A percentile compares a stretch with the other conserved stretches of the same genome.
Evolutionary conservation across 2,888 invertebrate genomes (phyloP).

Genomic region (Tetanocera ferruginea): DNA sequence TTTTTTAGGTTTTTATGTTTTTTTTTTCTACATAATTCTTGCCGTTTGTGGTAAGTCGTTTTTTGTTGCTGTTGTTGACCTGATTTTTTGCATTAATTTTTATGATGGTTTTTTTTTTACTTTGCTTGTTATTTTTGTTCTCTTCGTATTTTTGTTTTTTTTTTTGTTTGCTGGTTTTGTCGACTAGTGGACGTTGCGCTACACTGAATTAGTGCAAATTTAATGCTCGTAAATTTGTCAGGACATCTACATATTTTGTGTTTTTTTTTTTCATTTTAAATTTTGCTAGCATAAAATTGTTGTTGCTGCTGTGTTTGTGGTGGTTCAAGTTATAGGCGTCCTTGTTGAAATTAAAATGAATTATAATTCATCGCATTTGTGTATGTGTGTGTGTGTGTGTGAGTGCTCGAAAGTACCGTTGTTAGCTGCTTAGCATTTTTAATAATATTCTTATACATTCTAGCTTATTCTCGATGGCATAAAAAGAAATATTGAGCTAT

Average conservation of each 20-base stretch:
- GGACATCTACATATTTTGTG: slow-evolving; percentile 33
- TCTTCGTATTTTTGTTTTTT: background rate
- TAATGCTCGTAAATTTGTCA: slow-evolving; percentile 36
- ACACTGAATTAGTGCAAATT: slow-evolving; percentile 37
- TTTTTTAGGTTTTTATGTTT: background rate
- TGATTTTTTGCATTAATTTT: slow-evolving; percentile 16
- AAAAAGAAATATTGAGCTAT: too few relatives aligned
- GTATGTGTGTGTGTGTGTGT: too few relatives aligned
- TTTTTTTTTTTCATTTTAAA: background rate
- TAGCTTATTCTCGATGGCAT: too few relatives aligned
- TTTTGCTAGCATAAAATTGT: too few relatives aligned
- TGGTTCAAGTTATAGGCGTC: background rate
- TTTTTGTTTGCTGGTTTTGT: background rate
- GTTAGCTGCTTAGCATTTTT: too few relatives aligned
- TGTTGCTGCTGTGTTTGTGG: too few relatives aligned
- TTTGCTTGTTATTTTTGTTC: too few relatives aligned
- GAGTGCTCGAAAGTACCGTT: too few relatives aligned
- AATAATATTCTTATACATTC: too few relatives aligned
- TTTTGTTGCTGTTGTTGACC: slow-evolving; percentile 15
- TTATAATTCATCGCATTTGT: too few relatives aligned
- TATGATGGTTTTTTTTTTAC: too few relatives aligned
- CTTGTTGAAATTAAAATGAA: background rate
- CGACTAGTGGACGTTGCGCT: background rate
- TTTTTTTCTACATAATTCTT: background rate
- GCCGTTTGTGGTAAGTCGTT: background rate